Base-by-base conservation (phyloP, 2,113 vertebrate genomes). In the Catharus bicknelli region DNA sequence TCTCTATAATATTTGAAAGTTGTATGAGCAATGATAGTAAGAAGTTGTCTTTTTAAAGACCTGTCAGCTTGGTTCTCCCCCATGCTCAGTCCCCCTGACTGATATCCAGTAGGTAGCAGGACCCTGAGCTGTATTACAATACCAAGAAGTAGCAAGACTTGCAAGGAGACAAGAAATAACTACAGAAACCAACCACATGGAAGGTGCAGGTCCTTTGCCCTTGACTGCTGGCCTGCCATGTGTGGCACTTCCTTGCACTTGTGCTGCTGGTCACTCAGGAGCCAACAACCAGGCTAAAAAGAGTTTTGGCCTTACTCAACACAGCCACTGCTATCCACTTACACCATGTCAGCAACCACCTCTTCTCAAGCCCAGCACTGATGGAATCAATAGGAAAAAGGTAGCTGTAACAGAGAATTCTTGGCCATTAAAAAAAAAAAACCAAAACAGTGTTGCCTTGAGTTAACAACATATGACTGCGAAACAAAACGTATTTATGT, bases 341-440 rank as follows among this genome's bases (percentile, higher is more conserved):
- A 42, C 6, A 57, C 6, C 7, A 6, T 1, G 4, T 21, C 34
- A 78, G 68, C 8, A 5, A 36, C n/a, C 13, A 16, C 32, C 5
- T 67, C 27, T 68, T 74, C 73, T 81, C 38, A 88, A 40, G 48
- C 40, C 47, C 45, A 50, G 43, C 30, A 8, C 8, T 74, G 57
- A 48, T 0, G 0, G 1, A 62, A 18, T 14, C 23, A 75, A 13
- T 6, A 79, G 30, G 25, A 64, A 73, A 85, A 45, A 8, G 15
- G 14, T 6, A 75, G 59, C 4, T 64, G 53, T 19, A 73, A 11
- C 13, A 76, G 42, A 11, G 22, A 69, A 62, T 21, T 68, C 38
- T 34, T 55, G 53, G 9, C 8, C 27, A 53, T 32, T 15, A 11
- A 26, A 25, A 26, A 25, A 25, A 16, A 67, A 62, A 58, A 11